Evolutionary conservation across 2,113 vertebrate genomes (phyloP), one percentile per base, ranked within the genome.

Genomic region (Actenoides hombroni): DNA sequence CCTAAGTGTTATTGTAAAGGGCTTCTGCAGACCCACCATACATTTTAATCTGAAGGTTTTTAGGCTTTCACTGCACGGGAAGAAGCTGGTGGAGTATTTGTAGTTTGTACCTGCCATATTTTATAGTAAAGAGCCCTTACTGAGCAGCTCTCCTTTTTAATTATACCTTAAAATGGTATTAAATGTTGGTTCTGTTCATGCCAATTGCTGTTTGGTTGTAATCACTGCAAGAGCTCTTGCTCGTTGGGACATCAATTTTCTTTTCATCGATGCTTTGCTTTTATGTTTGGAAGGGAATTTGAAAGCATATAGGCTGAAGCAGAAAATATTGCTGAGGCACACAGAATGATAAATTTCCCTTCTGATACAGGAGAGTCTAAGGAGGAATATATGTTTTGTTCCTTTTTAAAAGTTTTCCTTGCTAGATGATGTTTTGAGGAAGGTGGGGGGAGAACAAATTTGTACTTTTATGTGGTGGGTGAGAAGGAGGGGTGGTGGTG

Each of bases 161-260:
- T 97, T 97, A 97, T 91, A 86, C 83, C 95, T 95, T 88, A 94
- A 96, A 97, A 97, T 54, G 79, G 71, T 95, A 80, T 96, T 95
- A 96, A 95, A 64, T 84, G 95, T 94, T 97, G 91, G 57, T 68
- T 95, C 68, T 84, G 78, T 93, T 95, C 81, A 86, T 95, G 82
- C 95, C 95, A 95, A 54, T 96, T 96, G 97, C 95, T 94, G 92
- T 96, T 96, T 92, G 76, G 91, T 94, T 97, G 92, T 96, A 97
- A 96, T 96, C 95, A 95, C 83, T 74, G 65, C 95, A 90, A 96
- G 86, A 94, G 96, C 94, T 96, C 95, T 93, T 74, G 73, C 94
- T 78, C 12, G 8, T 83, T 91, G 92, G 64, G 76, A 83, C 95
- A 97, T 97, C 93, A 95, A 94, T 97, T 97, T 97, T 95, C 84